Evolutionary conservation across 2,888 invertebrate genomes (phyloP), one percentile per base, ranked within the genome.

Genomic region (Dicroscelio sp.): DNA sequence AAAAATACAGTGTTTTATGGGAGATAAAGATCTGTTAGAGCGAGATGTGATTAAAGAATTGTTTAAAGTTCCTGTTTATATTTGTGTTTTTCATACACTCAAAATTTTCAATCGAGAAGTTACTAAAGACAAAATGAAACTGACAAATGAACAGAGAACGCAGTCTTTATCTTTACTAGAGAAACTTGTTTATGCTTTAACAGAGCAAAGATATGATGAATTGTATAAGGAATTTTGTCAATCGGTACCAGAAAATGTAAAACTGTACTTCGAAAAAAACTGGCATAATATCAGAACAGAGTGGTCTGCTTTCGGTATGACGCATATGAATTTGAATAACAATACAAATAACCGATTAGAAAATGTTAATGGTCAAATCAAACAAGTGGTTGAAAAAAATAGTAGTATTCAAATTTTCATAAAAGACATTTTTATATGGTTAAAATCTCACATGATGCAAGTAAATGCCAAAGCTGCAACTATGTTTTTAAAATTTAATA

Each of bases 1-100:
- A 1, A 86, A 25, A 31, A 90, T 92, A 12, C 23, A 85, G 20
- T 89, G 86, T 31, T 67, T 91, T 6, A 92, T 93, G 92, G 80
- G 78, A 14, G 92, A 93, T 31, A 92, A 93, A 38, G 91, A 93
- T 33, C 23, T 88, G 14, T 33, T 69, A 14, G 52, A 58, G 14
- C 4, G 86, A 25, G 48, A 55, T 35, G 20, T 52, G 3, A 31
- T 86, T 25, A 25, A 67, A 55, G 78, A 78, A 20, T 30, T 52
- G 0, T 73, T 73, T 52, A 8, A 27, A 20, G 48, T 73, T 52
- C 73, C 52, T 1, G 38, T 73, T 5, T 78, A 78, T 27, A 76
- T 78, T 2, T 76, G 60, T 33, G 43, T 43, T 35, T 75, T 86
- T 52, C 78, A 65, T 31, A 52, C 63, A 35, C 14, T 52, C 3